Evolutionary conservation across 2,797 vertebrate genomes (phyloP).

Genomic region (Sebastes itinus): DNA sequence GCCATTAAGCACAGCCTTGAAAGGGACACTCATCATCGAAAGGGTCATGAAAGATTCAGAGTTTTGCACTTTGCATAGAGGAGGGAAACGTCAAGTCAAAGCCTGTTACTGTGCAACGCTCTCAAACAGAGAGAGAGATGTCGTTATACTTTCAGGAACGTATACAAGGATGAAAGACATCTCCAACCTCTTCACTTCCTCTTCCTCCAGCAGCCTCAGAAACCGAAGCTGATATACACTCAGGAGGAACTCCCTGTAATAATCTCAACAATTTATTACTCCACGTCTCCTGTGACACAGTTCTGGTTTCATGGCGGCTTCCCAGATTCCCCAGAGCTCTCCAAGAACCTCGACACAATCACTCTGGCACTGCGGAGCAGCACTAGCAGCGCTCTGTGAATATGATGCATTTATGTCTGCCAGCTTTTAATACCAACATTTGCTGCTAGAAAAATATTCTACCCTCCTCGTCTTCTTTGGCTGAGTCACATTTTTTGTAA

Average conservation of each 20-base stretch:
- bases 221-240: conserved; percentile 3
- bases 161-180: conserved; percentile 11
- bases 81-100: background rate
- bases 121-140: background rate
- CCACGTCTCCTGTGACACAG: conserved; percentile 51
- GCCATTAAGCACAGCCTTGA: background rate
- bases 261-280: conserved; percentile 50
- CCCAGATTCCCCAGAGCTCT: conserved; percentile 59
- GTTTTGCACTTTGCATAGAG: conserved; percentile 22
- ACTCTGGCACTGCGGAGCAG: conserved; percentile 22
- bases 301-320: conserved; percentile 64
- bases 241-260: conserved; percentile 55
- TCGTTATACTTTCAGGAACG: background rate
- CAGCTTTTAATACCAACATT: conserved; percentile 58
- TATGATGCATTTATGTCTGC: conserved; percentile 52
- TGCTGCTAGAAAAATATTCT: conserved; percentile 37
- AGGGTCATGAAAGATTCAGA: conserved; percentile 56
- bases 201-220: background rate
- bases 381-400: conserved; percentile 15
- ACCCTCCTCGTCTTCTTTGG: background rate
- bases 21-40: background rate
- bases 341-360: conserved; percentile 50
- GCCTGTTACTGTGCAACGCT: background rate
- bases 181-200: conserved; percentile 18
- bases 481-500: background rate